These are phyloP conservation scores for Poecilus cupreus DNA, from an alignment of 2,888 invertebrate genomes.

Conservation along the genomic window DNA sequence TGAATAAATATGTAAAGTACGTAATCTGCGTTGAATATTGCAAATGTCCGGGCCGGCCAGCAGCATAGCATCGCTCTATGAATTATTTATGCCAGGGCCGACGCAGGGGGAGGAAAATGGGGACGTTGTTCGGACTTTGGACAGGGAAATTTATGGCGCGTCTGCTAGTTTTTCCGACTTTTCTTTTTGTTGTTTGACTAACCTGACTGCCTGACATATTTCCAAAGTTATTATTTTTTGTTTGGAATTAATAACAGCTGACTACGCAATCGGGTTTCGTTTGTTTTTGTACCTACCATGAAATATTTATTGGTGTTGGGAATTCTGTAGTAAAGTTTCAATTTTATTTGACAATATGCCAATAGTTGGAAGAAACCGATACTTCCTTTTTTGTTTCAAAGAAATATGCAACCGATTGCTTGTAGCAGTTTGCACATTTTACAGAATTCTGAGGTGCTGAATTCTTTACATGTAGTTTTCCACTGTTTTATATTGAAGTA, in stretches of 20 bases:
- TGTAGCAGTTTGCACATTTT: too few species aligned
- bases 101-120: not conserved
- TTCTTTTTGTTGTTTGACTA: constrained; percentile 18
- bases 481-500: too few species aligned
- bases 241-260: constrained; percentile 11
- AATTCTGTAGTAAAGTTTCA: constrained; percentile 6
- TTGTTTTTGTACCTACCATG: constrained; percentile 21
- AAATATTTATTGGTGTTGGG: not conserved
- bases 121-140: not conserved
- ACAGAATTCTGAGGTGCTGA: too few species aligned
- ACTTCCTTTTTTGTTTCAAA: too few species aligned
- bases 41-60: constrained; percentile 3
- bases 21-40: constrained; percentile 14
- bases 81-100: constrained; percentile 28
- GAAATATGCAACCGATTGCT: too few species aligned
- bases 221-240: constrained; percentile 19
- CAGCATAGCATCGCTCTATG: not conserved
- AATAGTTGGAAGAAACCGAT: not conserved
- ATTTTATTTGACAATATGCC: constrained; percentile 18
- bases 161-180: constrained; percentile 7
- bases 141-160: not conserved
- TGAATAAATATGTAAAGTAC: constrained; percentile 28
- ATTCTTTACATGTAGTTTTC: too few species aligned
- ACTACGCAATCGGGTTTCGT: not conserved
- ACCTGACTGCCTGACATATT: not conserved